These are phyloP conservation scores for Tylochromis polylepis DNA, from an alignment of 2,113 vertebrate genomes.

Conservation along the genomic window DNA sequence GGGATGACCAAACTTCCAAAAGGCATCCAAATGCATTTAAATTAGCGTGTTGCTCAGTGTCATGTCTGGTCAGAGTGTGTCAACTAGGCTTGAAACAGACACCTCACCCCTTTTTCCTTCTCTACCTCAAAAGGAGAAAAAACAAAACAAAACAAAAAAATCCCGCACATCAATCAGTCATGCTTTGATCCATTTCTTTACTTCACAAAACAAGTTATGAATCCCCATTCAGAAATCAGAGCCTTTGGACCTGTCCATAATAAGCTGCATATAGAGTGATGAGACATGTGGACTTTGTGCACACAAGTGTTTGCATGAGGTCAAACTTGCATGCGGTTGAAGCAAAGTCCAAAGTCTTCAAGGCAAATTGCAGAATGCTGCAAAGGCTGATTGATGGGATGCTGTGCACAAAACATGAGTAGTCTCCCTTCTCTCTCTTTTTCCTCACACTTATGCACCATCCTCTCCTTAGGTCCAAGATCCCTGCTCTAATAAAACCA, in stretches of 20 bases:
- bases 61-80: background rate
- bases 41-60: background rate
- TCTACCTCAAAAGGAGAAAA: background rate
- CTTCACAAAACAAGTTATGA: constrained; percentile 42
- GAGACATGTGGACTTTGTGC: background rate
- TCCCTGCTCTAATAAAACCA: constrained; percentile 58
- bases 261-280: constrained; percentile 35
- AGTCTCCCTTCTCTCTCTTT: background rate
- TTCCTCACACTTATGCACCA: background rate
- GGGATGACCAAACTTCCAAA: background rate
- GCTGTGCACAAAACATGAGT: constrained; percentile 27
- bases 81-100: background rate
- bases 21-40: background rate
- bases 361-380: constrained; percentile 47
- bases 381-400: constrained; percentile 58
- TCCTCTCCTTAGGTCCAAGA: constrained; percentile 28
- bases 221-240: constrained; percentile 45
- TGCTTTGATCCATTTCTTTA: constrained; percentile 18
- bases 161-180: constrained; percentile 13
- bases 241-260: constrained; percentile 15
- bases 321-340: background rate
- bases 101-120: background rate
- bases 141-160: background rate
- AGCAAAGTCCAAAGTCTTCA: background rate
- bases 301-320: background rate